Evolutionary conservation across 1,140 invertebrate genomes (phyloP), one percentile per base, ranked within the genome.

Genomic region (Drosophila teissieri): DNA sequence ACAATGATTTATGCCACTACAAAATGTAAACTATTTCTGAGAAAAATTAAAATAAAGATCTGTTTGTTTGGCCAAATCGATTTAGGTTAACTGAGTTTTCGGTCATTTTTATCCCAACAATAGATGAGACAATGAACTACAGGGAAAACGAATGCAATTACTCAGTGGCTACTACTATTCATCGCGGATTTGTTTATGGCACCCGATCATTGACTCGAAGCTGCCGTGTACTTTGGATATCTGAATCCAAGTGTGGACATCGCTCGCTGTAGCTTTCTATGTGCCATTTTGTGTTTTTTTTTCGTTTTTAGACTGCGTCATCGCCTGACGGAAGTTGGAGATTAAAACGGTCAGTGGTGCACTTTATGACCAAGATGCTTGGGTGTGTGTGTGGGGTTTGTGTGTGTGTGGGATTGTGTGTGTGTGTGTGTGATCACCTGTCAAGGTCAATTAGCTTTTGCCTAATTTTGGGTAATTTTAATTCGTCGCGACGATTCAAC

Each of bases 361-460:
- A 80, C 81, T 84, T 85, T 85, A 73, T 84, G 54, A 37, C 49
- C 14, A 58, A 31, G 15, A 36, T 12, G 44, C 7, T 24, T 49
- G 37, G 17, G 17, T 37, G 36, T 37, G 36, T 37, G 36, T 36
- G 8, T 36, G 1, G 34, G 2, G 24, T 54, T 46, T 45, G 36
- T 61, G 49, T 27, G 24, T 36, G 53, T 44, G 54, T 44, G 49
- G 12, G 48, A 44, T 42, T 34, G 67, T 72, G 63, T 65, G 65
- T 49, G 48, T 48, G 48, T 34, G 67, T 72, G 63, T 65, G 65
- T 49, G 39, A 55, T 55, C 44, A 57, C 62, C 58, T 67, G 80
- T 76, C 80, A 84, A 81, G 81, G 82, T 80, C 82, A 84, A 86
- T 84, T 84, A 84, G 68, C 62, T 68, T 36, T 40, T 68, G 72